A percentile compares a stretch with the other conserved stretches of the same genome.
These are phyloP conservation scores for Antechinus flavipes DNA, from an alignment of 2,113 vertebrate species.

Conservation along the genomic window DNA sequence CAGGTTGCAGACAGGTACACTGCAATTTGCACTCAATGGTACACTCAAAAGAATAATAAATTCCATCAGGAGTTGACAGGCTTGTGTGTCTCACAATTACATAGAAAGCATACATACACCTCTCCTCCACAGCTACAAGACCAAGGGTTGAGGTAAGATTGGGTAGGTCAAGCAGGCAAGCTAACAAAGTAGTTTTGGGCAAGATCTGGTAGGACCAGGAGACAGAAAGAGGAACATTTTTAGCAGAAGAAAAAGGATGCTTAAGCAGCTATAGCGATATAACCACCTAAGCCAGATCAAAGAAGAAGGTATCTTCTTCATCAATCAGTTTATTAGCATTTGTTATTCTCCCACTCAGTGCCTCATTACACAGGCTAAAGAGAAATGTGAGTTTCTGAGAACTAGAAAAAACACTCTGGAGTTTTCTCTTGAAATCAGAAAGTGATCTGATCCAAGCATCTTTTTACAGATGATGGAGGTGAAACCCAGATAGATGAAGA, in stretches of 20 bases:
- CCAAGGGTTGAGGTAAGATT: no score
- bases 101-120: no score
- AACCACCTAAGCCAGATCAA: neutral
- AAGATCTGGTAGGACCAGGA: neutral
- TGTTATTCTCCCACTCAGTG: neutral
- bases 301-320: neutral
- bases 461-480: neutral
- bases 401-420: neutral
- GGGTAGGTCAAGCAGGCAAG: no score
- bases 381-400: neutral
- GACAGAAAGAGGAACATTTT: no score
- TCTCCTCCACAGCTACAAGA: no score
- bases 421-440: neutral
- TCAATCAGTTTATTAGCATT: neutral
- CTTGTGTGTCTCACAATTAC: no score
- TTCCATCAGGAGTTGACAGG: neutral
- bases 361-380: neutral
- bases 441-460: neutral
- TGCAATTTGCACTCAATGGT: neutral
- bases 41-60: neutral
- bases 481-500: neutral
- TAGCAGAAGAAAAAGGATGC: no score
- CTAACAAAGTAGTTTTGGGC: no score
- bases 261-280: neutral
- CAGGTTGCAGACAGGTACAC: no score